These are phyloP conservation scores for Hyla sarda DNA, from an alignment of 2,113 vertebrate genomes.

Conservation along the genomic window DNA sequence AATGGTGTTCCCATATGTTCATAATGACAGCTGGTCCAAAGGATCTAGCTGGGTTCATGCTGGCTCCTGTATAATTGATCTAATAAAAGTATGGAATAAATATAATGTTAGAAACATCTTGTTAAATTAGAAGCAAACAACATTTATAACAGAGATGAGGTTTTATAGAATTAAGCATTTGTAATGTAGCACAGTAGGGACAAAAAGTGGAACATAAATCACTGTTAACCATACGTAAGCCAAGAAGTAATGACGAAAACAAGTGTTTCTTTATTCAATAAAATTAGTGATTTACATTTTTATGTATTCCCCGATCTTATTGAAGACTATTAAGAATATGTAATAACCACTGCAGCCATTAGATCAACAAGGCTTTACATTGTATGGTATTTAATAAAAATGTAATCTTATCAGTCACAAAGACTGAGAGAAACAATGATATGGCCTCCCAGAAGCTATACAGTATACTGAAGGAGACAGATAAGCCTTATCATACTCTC, in stretches of 20 bases:
- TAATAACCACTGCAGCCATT: not conserved
- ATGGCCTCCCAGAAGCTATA: too few species aligned
- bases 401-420: too few species aligned
- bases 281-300: not conserved
- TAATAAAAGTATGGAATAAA: conserved; percentile 63
- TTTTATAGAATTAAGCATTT: not conserved
- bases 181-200: not conserved
- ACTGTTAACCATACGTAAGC: not conserved
- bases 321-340: not conserved
- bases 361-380: not conserved
- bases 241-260: not conserved
- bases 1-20: conserved; percentile 87
- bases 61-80: conserved; percentile 93
- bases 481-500: too few species aligned
- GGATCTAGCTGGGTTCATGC: conserved; percentile 94
- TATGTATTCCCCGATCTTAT: too few species aligned
- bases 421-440: too few species aligned
- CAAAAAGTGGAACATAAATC: not conserved
- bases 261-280: not conserved
- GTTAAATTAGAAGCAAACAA: not conserved
- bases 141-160: not conserved
- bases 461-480: too few species aligned
- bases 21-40: conserved; percentile 91
- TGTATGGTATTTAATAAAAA: not conserved
- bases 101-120: not conserved